These are phyloP conservation scores for Carcina quercana DNA, from an alignment of 2,888 invertebrate genomes.

Conservation along the genomic window DNA sequence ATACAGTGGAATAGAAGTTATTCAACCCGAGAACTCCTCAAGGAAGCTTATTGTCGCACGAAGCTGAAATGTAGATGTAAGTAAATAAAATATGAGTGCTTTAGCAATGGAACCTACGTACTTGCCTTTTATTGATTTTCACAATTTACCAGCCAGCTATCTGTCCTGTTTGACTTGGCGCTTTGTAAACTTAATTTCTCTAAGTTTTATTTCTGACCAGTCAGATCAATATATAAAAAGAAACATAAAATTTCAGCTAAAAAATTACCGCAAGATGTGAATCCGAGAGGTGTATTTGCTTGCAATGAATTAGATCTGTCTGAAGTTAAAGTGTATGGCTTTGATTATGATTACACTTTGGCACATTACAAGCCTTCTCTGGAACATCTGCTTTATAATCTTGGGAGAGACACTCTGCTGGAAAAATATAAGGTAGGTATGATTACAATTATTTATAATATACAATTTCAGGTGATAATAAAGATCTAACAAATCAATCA, in stretches of 20 bases:
- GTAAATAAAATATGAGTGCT: too few relatives aligned
- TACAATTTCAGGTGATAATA: too few relatives aligned
- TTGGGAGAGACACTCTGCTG: conserved; percentile 90
- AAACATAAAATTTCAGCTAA: conserved; percentile 89
- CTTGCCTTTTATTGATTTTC: too few relatives aligned
- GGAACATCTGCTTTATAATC: conserved; percentile 91
- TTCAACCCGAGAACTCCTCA: conserved; percentile 59
- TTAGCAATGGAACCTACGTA: too few relatives aligned
- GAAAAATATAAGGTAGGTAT: conserved; percentile 86
- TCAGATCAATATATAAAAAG: too few relatives aligned
- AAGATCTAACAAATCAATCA: too few relatives aligned
- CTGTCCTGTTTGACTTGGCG: too few relatives aligned
- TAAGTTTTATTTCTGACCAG: too few relatives aligned
- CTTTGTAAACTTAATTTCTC: too few relatives aligned
- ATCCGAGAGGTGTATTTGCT: conserved; percentile 92
- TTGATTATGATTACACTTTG: conserved; percentile 98
- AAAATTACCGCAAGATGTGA: conserved; percentile 90
- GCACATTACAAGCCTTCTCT: conserved; percentile 94
- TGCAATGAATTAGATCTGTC: conserved; percentile 95
- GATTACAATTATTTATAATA: too few relatives aligned
- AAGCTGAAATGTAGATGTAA: conserved; percentile 83
- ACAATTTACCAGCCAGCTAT: too few relatives aligned
- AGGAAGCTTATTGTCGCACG: conserved; percentile 78
- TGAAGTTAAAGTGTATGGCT: conserved; percentile 95
- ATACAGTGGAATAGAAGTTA: conserved; percentile 29